phyloP scores from a whole-genome alignment of 2,888 invertebrate genomes.

The Stegana nigrithorax region DNA sequence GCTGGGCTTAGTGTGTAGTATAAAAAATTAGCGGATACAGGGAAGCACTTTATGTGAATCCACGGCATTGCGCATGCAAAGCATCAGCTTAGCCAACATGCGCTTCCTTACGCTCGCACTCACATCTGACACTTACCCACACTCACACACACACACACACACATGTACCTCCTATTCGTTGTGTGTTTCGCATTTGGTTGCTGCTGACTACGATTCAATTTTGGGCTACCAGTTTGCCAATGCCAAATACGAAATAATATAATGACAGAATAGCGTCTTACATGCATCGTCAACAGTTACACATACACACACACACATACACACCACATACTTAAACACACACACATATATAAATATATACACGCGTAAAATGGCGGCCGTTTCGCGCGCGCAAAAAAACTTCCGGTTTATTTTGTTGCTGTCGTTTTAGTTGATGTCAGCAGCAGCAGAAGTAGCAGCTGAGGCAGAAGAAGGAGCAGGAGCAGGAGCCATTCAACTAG shows the following conservation, averaged over 20 bases:
- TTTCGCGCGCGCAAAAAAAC: not conserved
- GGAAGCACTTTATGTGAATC: not conserved
- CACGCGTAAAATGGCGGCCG: not conserved
- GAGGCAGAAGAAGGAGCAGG: too few species aligned
- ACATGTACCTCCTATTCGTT: not conserved
- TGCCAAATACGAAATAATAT: too few species aligned
- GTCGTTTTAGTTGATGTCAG: too few species aligned
- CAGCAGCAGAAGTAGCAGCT: too few species aligned
- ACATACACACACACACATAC: not conserved
- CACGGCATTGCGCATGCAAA: too few species aligned
- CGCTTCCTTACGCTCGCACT: not conserved
- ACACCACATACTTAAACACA: too few species aligned
- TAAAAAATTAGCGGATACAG: not conserved
- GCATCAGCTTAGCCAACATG: not conserved
- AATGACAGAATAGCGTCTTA: too few species aligned
- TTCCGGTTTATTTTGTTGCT: not conserved
- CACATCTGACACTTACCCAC: too few species aligned
- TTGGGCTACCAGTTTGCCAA: constrained; percentile 3
- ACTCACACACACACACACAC: constrained; percentile 8
- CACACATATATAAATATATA: too few species aligned
- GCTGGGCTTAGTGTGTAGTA: too few species aligned
- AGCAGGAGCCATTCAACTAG: too few species aligned
- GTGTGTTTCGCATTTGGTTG: constrained; percentile 38
- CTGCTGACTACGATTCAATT: not conserved
- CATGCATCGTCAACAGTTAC: not conserved